These are phyloP conservation scores for Drosophila macrospina DNA, from an alignment of 2,888 invertebrate genomes.

Conservation along the genomic window DNA sequence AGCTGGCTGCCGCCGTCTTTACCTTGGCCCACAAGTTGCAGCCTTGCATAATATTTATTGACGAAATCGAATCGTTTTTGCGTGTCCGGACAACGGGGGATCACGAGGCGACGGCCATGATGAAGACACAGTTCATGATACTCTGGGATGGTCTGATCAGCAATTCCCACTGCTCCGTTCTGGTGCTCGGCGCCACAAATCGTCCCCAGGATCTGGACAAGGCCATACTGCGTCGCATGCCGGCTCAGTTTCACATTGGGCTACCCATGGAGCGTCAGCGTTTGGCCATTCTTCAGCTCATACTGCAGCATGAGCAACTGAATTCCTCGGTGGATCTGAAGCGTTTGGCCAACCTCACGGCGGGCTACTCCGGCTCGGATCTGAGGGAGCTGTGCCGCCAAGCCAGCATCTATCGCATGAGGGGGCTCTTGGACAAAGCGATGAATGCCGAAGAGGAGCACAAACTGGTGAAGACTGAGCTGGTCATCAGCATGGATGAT, in stretches of 20 bases:
- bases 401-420: slow-evolving; percentile 94
- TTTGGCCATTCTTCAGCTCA: slow-evolving; percentile 90
- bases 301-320: slow-evolving; percentile 90
- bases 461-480: slow-evolving; percentile 9
- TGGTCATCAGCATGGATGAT: slow-evolving; percentile 63
- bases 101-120: slow-evolving; percentile 99
- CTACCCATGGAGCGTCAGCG: slow-evolving; percentile 91
- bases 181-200: slow-evolving; percentile 99
- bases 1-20: slow-evolving; percentile 97
- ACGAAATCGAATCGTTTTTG: slow-evolving; percentile 99
- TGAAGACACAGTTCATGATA: slow-evolving; percentile 99
- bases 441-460: neutral
- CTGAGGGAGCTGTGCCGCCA: slow-evolving; percentile 94
- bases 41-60: slow-evolving; percentile 96
- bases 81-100: slow-evolving; percentile 94
- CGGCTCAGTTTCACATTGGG: slow-evolving; percentile 89
- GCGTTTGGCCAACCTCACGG: slow-evolving; percentile 90
- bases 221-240: slow-evolving; percentile 70
- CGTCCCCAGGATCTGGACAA: slow-evolving; percentile 86
- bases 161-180: slow-evolving; percentile 91
- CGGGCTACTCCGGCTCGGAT: slow-evolving; percentile 97
- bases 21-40: slow-evolving; percentile 95
- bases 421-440: slow-evolving; percentile 80
- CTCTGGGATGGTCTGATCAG: slow-evolving; percentile 99
- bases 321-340: slow-evolving; percentile 89